These are phyloP conservation scores for Erebia ligea DNA, from an alignment of 2,888 invertebrate genomes.

Conservation along the genomic window DNA sequence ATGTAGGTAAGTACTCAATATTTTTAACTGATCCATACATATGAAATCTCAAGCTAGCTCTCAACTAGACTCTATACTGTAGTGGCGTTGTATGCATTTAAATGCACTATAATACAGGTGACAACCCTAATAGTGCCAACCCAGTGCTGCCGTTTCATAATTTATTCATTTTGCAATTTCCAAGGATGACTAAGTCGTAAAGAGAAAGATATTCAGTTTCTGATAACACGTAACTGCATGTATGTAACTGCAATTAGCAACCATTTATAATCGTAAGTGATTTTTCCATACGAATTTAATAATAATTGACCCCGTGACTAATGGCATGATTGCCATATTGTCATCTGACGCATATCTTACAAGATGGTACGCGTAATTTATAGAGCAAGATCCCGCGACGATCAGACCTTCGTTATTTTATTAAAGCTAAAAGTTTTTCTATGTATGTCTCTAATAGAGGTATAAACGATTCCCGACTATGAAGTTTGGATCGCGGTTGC, in stretches of 20 bases:
- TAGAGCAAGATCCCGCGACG: too few relatives aligned
- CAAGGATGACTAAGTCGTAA: constrained; percentile 25
- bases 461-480: too few relatives aligned
- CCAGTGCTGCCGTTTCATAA: constrained; percentile 25
- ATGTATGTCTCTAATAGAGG: too few relatives aligned
- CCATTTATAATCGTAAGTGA: neutral
- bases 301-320: neutral
- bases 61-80: neutral
- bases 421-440: too few relatives aligned
- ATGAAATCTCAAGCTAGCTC: too few relatives aligned
- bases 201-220: constrained; percentile 23
- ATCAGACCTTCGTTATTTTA: too few relatives aligned
- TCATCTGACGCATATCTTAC: too few relatives aligned
- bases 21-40: too few relatives aligned
- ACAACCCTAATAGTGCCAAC: constrained; percentile 1
- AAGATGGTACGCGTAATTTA: too few relatives aligned
- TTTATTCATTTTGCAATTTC: constrained; percentile 29
- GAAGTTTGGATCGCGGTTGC: too few relatives aligned
- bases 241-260: constrained; percentile 3
- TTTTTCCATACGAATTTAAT: neutral
- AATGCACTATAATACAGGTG: neutral
- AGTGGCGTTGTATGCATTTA: neutral
- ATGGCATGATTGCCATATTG: too few relatives aligned
- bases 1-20: too few relatives aligned
- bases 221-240: neutral